Percentiles rank a stretch among this genome's conserved stretches.
These are phyloP conservation scores for Cyphomyrmex costatus DNA, from an alignment of 1,140 invertebrate genomes.

Conservation along the genomic window DNA sequence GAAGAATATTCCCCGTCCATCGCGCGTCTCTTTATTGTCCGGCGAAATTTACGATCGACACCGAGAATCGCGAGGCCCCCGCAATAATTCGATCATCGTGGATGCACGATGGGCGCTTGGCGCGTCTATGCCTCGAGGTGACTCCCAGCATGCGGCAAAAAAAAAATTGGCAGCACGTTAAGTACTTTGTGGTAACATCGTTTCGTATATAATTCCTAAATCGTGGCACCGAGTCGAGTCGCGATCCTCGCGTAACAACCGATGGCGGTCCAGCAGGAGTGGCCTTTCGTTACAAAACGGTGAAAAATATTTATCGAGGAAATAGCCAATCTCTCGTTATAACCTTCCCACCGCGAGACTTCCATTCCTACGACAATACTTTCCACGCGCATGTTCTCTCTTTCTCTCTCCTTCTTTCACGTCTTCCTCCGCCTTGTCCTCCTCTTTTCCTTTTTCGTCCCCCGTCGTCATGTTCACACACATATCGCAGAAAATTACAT, in stretches of 20 bases:
- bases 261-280: neutral
- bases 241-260: constrained; percentile 1
- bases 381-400: constrained; percentile 42
- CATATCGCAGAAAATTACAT: constrained; percentile 85
- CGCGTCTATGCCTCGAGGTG: constrained; percentile 4
- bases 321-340: constrained; percentile 63
- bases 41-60: constrained; percentile 79
- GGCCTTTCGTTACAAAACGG: constrained; percentile 36
- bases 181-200: constrained; percentile 3
- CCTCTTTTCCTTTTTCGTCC: constrained; percentile 40
- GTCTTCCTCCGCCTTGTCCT: neutral
- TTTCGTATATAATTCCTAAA: constrained; percentile 12
- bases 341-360: constrained; percentile 45
- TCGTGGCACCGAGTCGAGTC: neutral
- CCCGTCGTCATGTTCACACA: constrained; percentile 71
- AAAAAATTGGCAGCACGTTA: neutral
- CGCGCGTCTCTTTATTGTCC: constrained; percentile 76
- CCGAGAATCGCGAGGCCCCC: constrained; percentile 68
- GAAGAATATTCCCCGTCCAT: constrained; percentile 65
- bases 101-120: constrained; percentile 42
- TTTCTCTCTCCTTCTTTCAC: neutral
- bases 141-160: constrained; percentile 9
- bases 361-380: constrained; percentile 59
- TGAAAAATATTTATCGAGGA: constrained; percentile 63
- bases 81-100: constrained; percentile 71